These are phyloP conservation scores for Esox lucius DNA, from an alignment of 2,797 vertebrate species.

Conservation along the genomic window DNA sequence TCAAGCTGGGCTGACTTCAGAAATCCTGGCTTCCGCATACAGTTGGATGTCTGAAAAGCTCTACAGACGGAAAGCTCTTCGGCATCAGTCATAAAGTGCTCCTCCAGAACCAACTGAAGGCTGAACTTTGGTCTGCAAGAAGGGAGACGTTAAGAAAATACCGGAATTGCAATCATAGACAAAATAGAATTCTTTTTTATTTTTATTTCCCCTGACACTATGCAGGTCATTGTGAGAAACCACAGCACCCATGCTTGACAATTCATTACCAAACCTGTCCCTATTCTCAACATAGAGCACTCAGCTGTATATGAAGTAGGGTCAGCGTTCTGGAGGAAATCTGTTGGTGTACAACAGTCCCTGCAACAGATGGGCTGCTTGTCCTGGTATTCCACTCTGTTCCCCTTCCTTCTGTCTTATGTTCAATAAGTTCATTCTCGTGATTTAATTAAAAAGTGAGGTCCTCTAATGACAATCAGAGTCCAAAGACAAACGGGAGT, in stretches of 20 bases:
- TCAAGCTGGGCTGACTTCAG: constrained; percentile 33
- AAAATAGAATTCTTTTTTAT: not conserved
- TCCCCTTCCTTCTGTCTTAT: constrained; percentile 34
- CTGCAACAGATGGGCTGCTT: constrained; percentile 22
- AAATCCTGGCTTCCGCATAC: constrained; percentile 25
- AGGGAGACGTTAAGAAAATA: constrained; percentile 8
- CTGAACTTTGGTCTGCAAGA: constrained; percentile 25
- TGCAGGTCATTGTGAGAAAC: constrained; percentile 16
- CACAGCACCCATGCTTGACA: constrained; percentile 10
- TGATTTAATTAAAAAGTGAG: constrained; percentile 34
- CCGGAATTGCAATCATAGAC: constrained; percentile 50
- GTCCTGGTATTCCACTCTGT: constrained; percentile 23
- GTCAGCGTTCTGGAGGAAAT: constrained; percentile 5
- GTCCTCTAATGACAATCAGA: constrained; percentile 14
- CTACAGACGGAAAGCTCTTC: constrained; percentile 32
- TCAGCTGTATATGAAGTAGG: not conserved
- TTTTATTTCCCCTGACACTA: constrained; percentile 21
- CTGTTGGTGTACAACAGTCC: not conserved
- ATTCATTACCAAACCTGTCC: not conserved
- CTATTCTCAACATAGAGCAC: not conserved
- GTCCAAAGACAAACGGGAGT: not conserved
- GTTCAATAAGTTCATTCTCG: constrained; percentile 34
- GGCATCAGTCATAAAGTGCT: constrained; percentile 48
- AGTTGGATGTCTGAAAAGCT: constrained; percentile 33
- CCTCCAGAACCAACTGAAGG: constrained; percentile 36